Base-by-base conservation (phyloP, 1,140 invertebrate genomes). In the Ctenoplectra terminalis region DNA sequence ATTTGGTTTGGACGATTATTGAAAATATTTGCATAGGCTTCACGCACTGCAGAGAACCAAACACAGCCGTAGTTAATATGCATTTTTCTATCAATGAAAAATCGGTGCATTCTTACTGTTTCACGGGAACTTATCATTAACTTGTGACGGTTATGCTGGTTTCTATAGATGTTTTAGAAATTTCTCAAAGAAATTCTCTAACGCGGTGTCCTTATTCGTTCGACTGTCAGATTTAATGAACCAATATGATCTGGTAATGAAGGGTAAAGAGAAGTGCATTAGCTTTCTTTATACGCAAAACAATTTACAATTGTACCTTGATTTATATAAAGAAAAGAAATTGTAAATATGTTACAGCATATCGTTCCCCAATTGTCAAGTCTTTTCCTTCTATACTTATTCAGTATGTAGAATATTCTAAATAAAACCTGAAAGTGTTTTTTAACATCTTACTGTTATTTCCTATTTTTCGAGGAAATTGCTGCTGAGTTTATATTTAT, bases 331-430 rank as follows among this genome's bases (percentile, higher is more conserved):
- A 81, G 43, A 54, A 80, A 46, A 67, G 61, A 43, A 71, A 81
- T 66, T 88, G 81, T 88, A 88, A 74, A 88, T 82, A 88, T 71
- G 77, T 83, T 73, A 83, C 60, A 83, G 61, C 66, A 83, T 81
- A 84, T 81, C 43, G 83, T 85, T 88, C 80, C 86, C 76, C 72
- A 46, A 60, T 82, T 86, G 85, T 87, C 85, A 83, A 87, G 26
- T 67, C 52, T 60, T 63, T 79, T 34, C 26, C 48, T 52, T 79
- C 54, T 86, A 37, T 71, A 46, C 50, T 54, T 23, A 31, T 48
- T 48, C 13, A 8, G 48, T 1, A 11, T 76, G 70, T 43, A 72
- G 31, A 50, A 70, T 56, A 75, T 78, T 85, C 58, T 67, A 54
- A 67, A 58, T 74, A 52, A 81, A 37, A 73, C 50, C 46, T 31